Evolutionary conservation across 1,140 invertebrate species (phyloP).

Genomic region (Drosophila ogumai): DNA sequence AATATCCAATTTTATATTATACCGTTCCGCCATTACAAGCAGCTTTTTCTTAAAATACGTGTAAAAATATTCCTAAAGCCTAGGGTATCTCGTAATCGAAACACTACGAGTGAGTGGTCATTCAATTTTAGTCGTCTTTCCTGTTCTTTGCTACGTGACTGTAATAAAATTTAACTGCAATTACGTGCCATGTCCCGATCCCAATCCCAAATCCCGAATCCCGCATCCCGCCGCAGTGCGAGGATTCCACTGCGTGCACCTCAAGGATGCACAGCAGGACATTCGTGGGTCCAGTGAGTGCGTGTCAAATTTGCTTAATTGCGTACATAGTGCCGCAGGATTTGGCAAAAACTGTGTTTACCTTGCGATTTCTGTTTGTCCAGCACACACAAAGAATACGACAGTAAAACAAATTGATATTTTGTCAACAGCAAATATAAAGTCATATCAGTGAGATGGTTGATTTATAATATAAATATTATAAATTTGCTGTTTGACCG

Average conservation of each 20-base stretch:
- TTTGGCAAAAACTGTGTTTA: slow-evolving; percentile 24
- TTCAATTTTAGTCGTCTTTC: slow-evolving; percentile 42
- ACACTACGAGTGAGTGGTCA: not conserved
- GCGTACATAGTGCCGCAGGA: slow-evolving; percentile 30
- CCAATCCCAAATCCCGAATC: slow-evolving; percentile 9
- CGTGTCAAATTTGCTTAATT: slow-evolving; percentile 49
- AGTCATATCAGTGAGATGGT: slow-evolving; percentile 10
- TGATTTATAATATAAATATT: not conserved
- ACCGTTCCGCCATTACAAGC: not conserved
- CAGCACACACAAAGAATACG: not conserved
- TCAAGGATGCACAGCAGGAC: slow-evolving; percentile 42
- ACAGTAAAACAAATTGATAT: slow-evolving; percentile 7
- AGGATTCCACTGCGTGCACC: slow-evolving; percentile 26
- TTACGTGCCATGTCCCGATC: slow-evolving; percentile 61
- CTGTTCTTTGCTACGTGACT: slow-evolving; percentile 66
- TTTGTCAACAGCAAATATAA: slow-evolving; percentile 29
- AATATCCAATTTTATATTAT: not conserved
- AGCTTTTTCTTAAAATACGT: not conserved
- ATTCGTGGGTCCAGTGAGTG: slow-evolving; percentile 21
- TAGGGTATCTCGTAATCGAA: slow-evolving; percentile 12
- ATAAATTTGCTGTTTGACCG: not conserved
- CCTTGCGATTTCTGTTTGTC: slow-evolving; percentile 11
- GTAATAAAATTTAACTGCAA: slow-evolving; percentile 80
- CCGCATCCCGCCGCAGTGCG: slow-evolving; percentile 19
- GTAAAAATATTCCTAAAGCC: not conserved